phyloP scores from a whole-genome alignment of 2,113 vertebrate species.

The Planiliza haematocheilus region DNA sequence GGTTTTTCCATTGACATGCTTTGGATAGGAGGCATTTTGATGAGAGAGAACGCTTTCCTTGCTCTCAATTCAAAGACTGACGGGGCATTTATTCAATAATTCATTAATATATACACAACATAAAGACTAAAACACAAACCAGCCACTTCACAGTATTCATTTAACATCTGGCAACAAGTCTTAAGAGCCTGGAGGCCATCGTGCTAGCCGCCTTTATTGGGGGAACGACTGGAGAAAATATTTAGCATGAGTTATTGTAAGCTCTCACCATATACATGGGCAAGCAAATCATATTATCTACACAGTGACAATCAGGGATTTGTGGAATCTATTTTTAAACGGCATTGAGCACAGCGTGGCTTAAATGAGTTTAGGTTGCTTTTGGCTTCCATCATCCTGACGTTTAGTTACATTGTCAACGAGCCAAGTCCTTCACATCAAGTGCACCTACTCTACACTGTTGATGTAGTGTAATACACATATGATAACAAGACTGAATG shows the following conservation, averaged over 20 bases:
- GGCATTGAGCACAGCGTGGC: conserved; percentile 40
- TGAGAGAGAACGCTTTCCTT: conserved; percentile 47
- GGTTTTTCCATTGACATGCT: conserved; percentile 73
- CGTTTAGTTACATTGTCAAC: conserved; percentile 42
- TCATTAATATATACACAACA: conserved; percentile 32
- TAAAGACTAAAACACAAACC: conserved; percentile 38
- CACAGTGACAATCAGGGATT: conserved; percentile 58
- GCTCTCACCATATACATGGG: conserved; percentile 29
- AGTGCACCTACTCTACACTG: neutral
- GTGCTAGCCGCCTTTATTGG: conserved; percentile 3
- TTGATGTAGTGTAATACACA: conserved; percentile 4
- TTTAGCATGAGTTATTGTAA: conserved; percentile 31
- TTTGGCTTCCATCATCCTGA: conserved; percentile 39
- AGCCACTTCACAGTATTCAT: conserved; percentile 3
- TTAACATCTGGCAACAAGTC: conserved; percentile 22
- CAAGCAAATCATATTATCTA: conserved; percentile 43
- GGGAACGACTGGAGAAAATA: conserved; percentile 33
- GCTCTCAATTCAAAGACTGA: conserved; percentile 41
- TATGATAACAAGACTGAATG: neutral
- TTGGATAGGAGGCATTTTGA: conserved; percentile 44
- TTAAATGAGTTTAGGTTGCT: conserved; percentile 44
- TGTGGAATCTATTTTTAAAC: conserved; percentile 68
- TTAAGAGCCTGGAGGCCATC: neutral
- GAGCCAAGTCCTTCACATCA: conserved; percentile 43
- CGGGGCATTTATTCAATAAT: conserved; percentile 35